These are phyloP conservation scores for Aplysina aerophoba DNA, from an alignment of 37 sponge, comb jelly and placozoan genomes.

Conservation along the genomic window DNA sequence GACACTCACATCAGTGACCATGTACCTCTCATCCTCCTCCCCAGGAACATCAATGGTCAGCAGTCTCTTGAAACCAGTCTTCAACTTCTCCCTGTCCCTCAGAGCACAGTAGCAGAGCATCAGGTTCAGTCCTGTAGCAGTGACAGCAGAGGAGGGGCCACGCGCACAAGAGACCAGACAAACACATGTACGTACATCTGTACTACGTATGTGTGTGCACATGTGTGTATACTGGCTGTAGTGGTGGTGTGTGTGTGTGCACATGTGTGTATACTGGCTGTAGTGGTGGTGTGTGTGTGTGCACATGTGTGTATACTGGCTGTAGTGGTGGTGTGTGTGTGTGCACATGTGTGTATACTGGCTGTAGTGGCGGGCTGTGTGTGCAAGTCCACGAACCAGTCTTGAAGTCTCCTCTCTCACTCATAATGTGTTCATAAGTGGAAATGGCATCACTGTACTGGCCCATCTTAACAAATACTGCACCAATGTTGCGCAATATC, in stretches of 20 bases:
- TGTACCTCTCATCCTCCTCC: constrained; percentile 83
- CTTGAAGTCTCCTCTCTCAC: constrained; percentile 76
- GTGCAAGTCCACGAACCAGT: constrained; percentile 54
- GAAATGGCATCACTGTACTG: constrained; percentile 93
- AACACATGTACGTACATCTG: background rate
- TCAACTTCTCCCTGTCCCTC: constrained; percentile 91
- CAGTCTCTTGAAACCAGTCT: constrained; percentile 81
- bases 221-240: background rate
- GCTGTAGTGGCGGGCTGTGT: background rate
- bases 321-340: background rate
- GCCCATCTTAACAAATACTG: constrained; percentile 89
- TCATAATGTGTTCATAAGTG: constrained; percentile 93
- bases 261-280: background rate
- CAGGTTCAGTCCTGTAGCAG: constrained; percentile 77
- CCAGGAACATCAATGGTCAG: constrained; percentile 60
- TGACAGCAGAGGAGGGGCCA: background rate
- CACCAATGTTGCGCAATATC: constrained; percentile 93
- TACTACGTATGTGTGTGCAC: background rate
- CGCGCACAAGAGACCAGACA: background rate
- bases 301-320: background rate
- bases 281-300: background rate
- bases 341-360: background rate
- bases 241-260: background rate
- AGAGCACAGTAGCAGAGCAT: constrained; percentile 93
- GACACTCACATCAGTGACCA: constrained; percentile 58